Evolutionary conservation across 2,888 invertebrate genomes (phyloP), one percentile per base, ranked within the genome.

Genomic region (Chymomyza procnemis): DNA sequence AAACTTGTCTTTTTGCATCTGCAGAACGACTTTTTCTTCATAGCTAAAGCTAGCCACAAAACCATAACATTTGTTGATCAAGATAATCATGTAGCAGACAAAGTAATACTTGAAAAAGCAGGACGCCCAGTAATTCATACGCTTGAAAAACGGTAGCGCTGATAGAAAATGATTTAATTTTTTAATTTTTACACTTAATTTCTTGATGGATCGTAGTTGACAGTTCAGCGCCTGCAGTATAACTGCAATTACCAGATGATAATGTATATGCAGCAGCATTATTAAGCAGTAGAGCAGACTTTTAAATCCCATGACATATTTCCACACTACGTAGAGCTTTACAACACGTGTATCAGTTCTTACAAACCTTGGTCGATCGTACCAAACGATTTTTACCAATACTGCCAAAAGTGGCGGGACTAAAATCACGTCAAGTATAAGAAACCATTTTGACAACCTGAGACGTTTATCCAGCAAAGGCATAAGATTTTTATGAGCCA

Each of bases 21-120:
- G 57, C 34, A 62, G 4, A 0, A 76, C 14, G 4, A 56, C 22
- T 9, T 50, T 52, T 2, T 66, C 60, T 2, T 77, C 64, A 46
- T 73, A 71, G n/a, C 9, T 16, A 4, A 69, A 72, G 3, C 14
- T 6, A 8, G 52, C 12, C 1, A 67, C 1, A 6, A 72, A 58
- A 12, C 22, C 12, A n/a, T 41, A 58, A 14, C 67, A 67, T 1
- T 60, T 63, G 16, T 73, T 9, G 21, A 5, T 55, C 5, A 41
- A 21, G 9, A 48, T 26, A 50, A 61, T 12, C 34, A 41, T 9
- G 12, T 41, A 41, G 5, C 9, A 9, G 12, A 41, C 3, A 12
- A 66, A 80, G 0, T 67, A 57, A 4, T 55, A 5, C 26, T 50
- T 46, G 21, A 84, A 84, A 21, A 77, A 80, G 19, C 21, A 54